These are phyloP conservation scores for Laodelphax striatellus DNA, from an alignment of 1,140 invertebrate genomes.

Conservation along the genomic window DNA sequence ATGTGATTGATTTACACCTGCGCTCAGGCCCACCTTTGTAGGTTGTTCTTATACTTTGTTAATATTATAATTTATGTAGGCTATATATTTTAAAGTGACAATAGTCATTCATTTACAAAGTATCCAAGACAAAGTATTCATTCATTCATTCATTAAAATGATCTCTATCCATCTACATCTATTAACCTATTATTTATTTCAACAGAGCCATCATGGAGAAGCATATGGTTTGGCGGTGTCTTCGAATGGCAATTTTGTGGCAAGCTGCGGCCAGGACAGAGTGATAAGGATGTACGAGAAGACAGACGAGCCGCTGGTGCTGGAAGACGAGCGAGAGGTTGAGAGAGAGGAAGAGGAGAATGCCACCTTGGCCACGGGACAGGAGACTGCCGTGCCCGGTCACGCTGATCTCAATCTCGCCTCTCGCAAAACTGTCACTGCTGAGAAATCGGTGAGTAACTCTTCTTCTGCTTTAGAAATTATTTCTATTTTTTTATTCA, in stretches of 20 bases:
- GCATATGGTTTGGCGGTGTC: conserved; percentile 64
- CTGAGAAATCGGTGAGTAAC: conserved; percentile 70
- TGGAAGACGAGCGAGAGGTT: conserved; percentile 84
- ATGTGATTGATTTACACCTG: too few species aligned
- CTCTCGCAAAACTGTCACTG: conserved; percentile 80
- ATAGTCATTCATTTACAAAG: too few species aligned
- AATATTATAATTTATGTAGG: too few species aligned
- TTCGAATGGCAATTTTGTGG: conserved; percentile 66
- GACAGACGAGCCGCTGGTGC: conserved; percentile 77
- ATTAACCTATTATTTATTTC: not conserved
- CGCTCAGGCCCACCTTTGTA: too few species aligned
- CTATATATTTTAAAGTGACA: too few species aligned
- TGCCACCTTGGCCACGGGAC: conserved; percentile 55
- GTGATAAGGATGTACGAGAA: conserved; percentile 79
- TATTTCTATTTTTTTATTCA: too few species aligned
- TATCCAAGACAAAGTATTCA: too few species aligned
- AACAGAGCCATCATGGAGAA: conserved; percentile 67
- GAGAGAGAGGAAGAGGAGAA: conserved; percentile 61
- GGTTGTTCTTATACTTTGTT: too few species aligned
- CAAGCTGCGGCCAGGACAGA: conserved; percentile 78
- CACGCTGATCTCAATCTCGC: conserved; percentile 66
- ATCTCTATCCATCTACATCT: too few species aligned
- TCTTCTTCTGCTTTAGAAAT: too few species aligned
- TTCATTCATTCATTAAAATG: too few species aligned
- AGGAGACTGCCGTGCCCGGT: conserved; percentile 51